These are phyloP conservation scores for Strigamia crassipes DNA, from an alignment of 2,888 invertebrate genomes.

Conservation along the genomic window DNA sequence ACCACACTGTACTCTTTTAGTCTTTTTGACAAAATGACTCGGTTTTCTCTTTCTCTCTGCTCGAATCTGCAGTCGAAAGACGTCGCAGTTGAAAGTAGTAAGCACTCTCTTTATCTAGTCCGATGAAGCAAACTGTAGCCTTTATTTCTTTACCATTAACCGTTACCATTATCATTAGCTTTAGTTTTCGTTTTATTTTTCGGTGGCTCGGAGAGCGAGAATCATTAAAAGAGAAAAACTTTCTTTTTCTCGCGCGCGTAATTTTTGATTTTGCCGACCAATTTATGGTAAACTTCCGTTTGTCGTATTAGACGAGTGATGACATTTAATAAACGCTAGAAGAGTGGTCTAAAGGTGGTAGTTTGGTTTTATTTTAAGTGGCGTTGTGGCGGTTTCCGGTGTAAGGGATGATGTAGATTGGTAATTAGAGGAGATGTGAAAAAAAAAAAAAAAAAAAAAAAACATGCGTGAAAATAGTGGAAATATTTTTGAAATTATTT, in stretches of 20 bases:
- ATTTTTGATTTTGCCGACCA: neutral
- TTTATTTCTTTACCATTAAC: neutral
- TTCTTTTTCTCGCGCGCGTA: no score
- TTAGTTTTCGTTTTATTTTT: no score
- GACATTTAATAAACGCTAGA: neutral
- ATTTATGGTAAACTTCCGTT: neutral
- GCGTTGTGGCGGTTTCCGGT: neutral
- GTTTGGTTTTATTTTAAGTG: neutral
- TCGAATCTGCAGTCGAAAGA: neutral
- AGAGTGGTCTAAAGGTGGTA: neutral
- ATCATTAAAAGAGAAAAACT: neutral
- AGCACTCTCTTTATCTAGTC: slow-evolving; percentile 14
- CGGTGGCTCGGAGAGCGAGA: no score
- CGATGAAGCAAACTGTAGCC: neutral
- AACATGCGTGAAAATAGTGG: neutral
- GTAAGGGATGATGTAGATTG: neutral
- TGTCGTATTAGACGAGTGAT: neutral
- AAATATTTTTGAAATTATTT: neutral
- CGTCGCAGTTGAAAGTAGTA: neutral
- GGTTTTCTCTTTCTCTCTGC: neutral
- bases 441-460: no score
- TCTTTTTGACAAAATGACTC: neutral
- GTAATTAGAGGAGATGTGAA: neutral
- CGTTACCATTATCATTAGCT: no score
- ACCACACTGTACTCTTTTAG: neutral